These are phyloP conservation scores for Pseudomugil tenellus DNA, from an alignment of 2,797 vertebrate genomes.

Conservation along the genomic window DNA sequence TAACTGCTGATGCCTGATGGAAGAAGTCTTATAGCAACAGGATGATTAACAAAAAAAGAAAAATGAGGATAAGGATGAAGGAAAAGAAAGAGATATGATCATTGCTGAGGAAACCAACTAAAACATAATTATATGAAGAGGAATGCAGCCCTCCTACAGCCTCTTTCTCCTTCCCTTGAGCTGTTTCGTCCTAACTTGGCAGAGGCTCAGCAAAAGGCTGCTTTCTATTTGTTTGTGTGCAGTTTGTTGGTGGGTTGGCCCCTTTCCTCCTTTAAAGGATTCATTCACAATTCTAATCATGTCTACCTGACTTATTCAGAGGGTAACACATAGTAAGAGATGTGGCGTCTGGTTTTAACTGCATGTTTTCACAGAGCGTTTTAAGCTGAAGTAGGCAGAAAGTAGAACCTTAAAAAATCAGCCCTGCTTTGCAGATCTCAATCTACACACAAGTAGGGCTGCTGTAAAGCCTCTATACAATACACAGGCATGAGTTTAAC, in stretches of 20 bases:
- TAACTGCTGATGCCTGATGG: constrained; percentile 10
- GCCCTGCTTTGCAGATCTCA: no score
- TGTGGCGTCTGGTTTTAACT: constrained; percentile 32
- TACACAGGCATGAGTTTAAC: not conserved
- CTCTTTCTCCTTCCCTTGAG: constrained; percentile 17
- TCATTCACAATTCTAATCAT: constrained; percentile 73
- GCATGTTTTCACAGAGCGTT: constrained; percentile 27
- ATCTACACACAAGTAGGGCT: no score
- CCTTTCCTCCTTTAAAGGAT: constrained; percentile 59
- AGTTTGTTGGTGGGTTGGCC: constrained; percentile 70
- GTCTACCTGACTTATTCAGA: constrained; percentile 67
- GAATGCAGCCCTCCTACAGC: constrained; percentile 57
- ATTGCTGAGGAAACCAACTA: constrained; percentile 46
- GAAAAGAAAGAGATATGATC: constrained; percentile 46
- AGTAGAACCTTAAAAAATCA: constrained; percentile 1
- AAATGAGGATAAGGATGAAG: constrained; percentile 33
- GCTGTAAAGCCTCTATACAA: not conserved
- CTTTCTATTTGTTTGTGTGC: constrained; percentile 73
- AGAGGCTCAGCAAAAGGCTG: constrained; percentile 58
- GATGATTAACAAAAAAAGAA: constrained; percentile 13
- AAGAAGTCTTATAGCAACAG: constrained; percentile 1
- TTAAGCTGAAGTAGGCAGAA: not conserved
- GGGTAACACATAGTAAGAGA: constrained; percentile 41
- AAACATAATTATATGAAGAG: constrained; percentile 70
- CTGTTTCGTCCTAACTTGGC: constrained; percentile 53